A percentile compares a stretch with the other conserved stretches of the same genome.
Conservation (phyloP, 2,888 invertebrate genomes). For the Chrysomela aeneicollis region DNA sequence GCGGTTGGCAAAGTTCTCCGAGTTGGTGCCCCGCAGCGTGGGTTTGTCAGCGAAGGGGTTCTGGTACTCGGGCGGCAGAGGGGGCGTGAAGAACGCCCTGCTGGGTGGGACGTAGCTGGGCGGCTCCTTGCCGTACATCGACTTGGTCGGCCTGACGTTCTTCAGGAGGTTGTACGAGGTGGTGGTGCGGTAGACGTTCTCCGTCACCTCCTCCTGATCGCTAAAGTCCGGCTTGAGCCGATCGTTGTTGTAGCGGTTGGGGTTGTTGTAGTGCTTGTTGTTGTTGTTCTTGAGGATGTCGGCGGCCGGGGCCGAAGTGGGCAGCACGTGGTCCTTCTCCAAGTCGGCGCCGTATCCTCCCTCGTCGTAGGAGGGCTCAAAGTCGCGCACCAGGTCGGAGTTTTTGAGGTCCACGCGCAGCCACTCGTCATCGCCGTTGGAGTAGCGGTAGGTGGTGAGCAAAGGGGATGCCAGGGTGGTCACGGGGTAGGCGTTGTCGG, state of each 20-base stretch:
- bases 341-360: conserved; percentile 71
- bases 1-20: conserved; percentile 73
- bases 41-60: conserved; percentile 92
- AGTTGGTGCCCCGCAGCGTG: conserved; percentile 74
- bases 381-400: conserved; percentile 44
- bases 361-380: conserved; percentile 52
- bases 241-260: conserved; percentile 66
- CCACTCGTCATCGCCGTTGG: conserved; percentile 58
- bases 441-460: conserved; percentile 66
- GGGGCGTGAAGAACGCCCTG: conserved; percentile 79
- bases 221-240: conserved; percentile 57
- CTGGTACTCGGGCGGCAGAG: conserved; percentile 82
- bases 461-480: conserved; percentile 72
- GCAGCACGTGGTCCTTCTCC: conserved; percentile 77
- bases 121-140: conserved; percentile 71
- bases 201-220: conserved; percentile 54
- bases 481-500: conserved; percentile 69
- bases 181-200: conserved; percentile 57
- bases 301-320: conserved; percentile 80
- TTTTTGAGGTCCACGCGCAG: conserved; percentile 59
- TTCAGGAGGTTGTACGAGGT: conserved; percentile 67
- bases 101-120: conserved; percentile 87
- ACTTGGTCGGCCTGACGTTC: conserved; percentile 69
- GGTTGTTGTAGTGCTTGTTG: conserved; percentile 79
- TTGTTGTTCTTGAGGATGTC: conserved; percentile 80